phyloP scores from a whole-genome alignment of 2,797 vertebrate genomes.

The Esox lucius region DNA sequence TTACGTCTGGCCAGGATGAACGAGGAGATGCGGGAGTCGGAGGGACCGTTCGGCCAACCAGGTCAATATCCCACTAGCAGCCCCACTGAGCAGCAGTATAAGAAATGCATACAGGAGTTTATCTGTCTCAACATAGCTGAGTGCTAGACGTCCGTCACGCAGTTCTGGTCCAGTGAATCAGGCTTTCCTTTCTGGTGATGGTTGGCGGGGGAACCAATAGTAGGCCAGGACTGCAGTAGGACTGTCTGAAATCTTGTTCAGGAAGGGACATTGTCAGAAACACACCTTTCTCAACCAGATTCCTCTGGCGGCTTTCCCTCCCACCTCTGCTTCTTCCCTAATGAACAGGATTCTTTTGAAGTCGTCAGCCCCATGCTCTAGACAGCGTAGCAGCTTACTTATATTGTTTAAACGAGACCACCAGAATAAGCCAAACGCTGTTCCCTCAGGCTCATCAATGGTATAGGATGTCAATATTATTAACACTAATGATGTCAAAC shows the following conservation, averaged over 20 bases:
- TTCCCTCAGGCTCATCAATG: slow-evolving; percentile 48
- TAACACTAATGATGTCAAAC: slow-evolving; percentile 53
- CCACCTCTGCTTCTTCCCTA: slow-evolving; percentile 32
- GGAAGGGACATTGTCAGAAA: slow-evolving; percentile 6
- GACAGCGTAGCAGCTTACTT: neutral
- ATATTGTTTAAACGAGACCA: slow-evolving; percentile 1
- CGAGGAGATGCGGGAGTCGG: slow-evolving; percentile 96
- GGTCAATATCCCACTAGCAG: slow-evolving; percentile 91
- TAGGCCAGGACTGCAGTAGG: slow-evolving; percentile 8
- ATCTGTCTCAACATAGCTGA: slow-evolving; percentile 94
- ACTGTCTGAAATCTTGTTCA: slow-evolving; percentile 19
- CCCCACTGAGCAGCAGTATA: slow-evolving; percentile 96
- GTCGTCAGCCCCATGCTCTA: slow-evolving; percentile 20
- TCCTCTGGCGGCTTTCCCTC: slow-evolving; percentile 10
- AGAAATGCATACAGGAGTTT: slow-evolving; percentile 97
- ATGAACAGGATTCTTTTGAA: slow-evolving; percentile 15
- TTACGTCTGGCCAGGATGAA: slow-evolving; percentile 96
- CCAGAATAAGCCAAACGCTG: slow-evolving; percentile 16
- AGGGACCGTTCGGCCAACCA: slow-evolving; percentile 89
- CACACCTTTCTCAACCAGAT: slow-evolving; percentile 24
- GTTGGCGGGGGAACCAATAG: slow-evolving; percentile 46
- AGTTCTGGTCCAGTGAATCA: slow-evolving; percentile 12
- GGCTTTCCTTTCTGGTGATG: slow-evolving; percentile 16
- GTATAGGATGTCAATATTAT: slow-evolving; percentile 17
- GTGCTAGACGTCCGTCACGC: slow-evolving; percentile 72